Base-by-base conservation (phyloP, 2,888 invertebrate species). In the Allacma fusca region DNA sequence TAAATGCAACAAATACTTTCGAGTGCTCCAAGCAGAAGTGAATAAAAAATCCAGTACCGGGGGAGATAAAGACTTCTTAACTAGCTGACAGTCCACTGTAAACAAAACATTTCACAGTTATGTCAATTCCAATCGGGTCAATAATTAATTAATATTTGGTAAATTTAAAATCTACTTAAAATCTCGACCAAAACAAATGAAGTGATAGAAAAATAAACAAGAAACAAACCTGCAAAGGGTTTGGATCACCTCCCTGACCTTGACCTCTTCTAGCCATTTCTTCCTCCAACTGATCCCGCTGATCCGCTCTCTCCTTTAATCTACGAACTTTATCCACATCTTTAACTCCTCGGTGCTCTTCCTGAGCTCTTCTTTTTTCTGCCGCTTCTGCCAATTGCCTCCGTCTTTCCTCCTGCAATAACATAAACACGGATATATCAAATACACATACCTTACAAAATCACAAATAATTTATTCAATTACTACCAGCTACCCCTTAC, bases 341-440 rank as follows among this genome's bases (percentile, higher is more conserved):
- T 59, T 82, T 78, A 16, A 82, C 77, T 23, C 82, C 82, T 29
- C 81, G 29, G 16, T 26, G 40, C 28, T 80, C 82, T 34, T 77
- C 79, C 50, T 79, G 74, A 57, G 78, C 50, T 7, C 80, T 70
- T 24, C 82, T 72, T 65, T 80, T 81, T 43, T 81, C 81, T 0
- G 82, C 82, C 0, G 82, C 82, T 67, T 80, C 82, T 12, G 82
- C 82, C 23, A 82, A 21, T 28, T 82, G 80, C 12, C 79, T 59
- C 70, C 82, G 28, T 43, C 81, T 59, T 69, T 81, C 81, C 44
- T 80, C 82, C 82, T 81, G 70, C 0, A 64, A 65, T n/a, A 75
- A 13, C 23, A 73, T 57, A 26, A 7, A 28, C 57, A 57, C 19
- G 21, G 26, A 57, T 72, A 59, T 21, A 19, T 16, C 59, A 29